A percentile compares a stretch with the other conserved stretches of the same genome.
phyloP scores from a whole-genome alignment of 2,888 invertebrate species.

The Microctonus aethiopoides region DNA sequence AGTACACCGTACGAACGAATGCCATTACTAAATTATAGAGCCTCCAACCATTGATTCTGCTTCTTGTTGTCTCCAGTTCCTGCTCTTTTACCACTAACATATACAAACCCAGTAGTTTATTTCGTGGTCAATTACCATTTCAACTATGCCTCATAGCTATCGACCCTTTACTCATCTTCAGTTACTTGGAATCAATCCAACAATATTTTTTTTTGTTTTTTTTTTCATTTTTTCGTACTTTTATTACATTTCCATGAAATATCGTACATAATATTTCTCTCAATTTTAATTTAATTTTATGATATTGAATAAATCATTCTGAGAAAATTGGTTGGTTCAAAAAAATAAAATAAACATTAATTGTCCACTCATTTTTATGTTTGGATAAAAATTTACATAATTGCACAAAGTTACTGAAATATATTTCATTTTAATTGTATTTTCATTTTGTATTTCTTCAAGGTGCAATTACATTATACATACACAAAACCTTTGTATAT shows the following conservation, averaged over 20 bases:
- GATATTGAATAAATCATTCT: background rate
- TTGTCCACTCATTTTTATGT: background rate
- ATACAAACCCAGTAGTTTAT: background rate
- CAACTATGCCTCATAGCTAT: background rate
- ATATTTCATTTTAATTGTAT: slow-evolving; percentile 1
- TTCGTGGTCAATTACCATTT: slow-evolving; percentile 1
- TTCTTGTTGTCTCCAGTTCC: background rate
- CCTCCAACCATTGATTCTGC: slow-evolving; percentile 25
- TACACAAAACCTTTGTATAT: background rate
- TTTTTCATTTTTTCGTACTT: no score
- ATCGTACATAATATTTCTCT: background rate
- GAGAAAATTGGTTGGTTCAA: background rate
- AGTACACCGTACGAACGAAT: slow-evolving; percentile 29
- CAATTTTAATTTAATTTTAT: background rate
- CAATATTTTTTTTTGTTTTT: slow-evolving; percentile 20
- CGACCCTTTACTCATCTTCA: background rate
- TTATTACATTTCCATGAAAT: background rate
- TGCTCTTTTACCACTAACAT: slow-evolving; percentile 20
- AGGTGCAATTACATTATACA: background rate
- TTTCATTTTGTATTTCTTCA: slow-evolving; percentile 1
- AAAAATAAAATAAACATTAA: slow-evolving; percentile 3
- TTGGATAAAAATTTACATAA: slow-evolving; percentile 1
- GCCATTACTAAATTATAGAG: slow-evolving; percentile 41
- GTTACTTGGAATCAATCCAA: slow-evolving; percentile 1
- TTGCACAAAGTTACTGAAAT: background rate